A percentile compares a stretch with the other conserved stretches of the same genome.
Conservation (phyloP, 2,888 invertebrate genomes). For the Stenchaetothrips biformis region DNA sequence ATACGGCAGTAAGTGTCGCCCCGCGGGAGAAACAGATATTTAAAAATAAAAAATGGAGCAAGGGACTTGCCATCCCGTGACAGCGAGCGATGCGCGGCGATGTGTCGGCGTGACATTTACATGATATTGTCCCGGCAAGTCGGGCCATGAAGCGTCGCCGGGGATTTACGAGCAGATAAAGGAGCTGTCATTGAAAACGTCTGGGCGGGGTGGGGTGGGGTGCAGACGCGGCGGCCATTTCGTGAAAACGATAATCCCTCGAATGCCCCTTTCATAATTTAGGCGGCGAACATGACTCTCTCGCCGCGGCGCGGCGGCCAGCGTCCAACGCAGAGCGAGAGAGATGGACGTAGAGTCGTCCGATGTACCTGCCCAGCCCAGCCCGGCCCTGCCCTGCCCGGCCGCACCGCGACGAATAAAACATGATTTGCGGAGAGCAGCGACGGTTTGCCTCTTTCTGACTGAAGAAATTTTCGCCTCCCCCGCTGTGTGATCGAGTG, state of each 20-base stretch:
- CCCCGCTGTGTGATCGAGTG: background rate
- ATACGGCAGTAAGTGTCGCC: too few species aligned
- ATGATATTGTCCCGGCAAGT: background rate
- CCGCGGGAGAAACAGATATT: too few species aligned
- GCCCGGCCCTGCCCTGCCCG: too few species aligned
- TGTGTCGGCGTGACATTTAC: background rate
- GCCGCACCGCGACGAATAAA: too few species aligned
- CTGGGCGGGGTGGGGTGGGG: background rate
- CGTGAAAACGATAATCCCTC: background rate
- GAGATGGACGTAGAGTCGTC: background rate
- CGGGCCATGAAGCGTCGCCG: background rate
- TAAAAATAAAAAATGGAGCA: too few species aligned
- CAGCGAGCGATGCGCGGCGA: too few species aligned
- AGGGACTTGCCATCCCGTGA: too few species aligned
- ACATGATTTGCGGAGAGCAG: too few species aligned
- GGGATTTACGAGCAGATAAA: conserved; percentile 15
- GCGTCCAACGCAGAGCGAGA: too few species aligned
- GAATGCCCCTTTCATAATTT: conserved; percentile 9
- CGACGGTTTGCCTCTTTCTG: too few species aligned
- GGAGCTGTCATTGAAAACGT: background rate
- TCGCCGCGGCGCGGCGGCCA: background rate
- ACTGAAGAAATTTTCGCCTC: background rate
- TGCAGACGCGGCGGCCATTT: too few species aligned
- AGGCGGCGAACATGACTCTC: background rate
- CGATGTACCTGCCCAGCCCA: too few species aligned